Conservation (phyloP, 2,797 vertebrate genomes). For the Pelobates cultripes region DNA sequence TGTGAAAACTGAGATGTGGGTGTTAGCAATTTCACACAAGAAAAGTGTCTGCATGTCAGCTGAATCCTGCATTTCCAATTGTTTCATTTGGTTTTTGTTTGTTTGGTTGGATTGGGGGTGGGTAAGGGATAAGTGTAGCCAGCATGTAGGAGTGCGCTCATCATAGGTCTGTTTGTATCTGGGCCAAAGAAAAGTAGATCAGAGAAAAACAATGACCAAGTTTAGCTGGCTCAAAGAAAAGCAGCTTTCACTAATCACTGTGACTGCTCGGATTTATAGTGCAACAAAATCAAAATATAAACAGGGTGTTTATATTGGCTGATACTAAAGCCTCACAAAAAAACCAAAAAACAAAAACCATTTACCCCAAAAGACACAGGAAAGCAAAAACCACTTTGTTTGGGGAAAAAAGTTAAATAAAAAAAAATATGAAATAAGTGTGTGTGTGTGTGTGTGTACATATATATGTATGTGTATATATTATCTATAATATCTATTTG, state of each 20-base stretch:
- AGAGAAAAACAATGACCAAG: constrained; percentile 35
- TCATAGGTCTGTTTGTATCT: constrained; percentile 30
- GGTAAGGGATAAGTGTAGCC: neutral
- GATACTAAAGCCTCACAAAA: neutral
- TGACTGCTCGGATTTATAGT: constrained; percentile 26
- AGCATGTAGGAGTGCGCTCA: neutral
- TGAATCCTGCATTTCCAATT: neutral
- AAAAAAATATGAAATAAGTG: too few species aligned
- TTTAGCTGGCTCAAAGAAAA: constrained; percentile 49
- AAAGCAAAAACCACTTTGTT: neutral
- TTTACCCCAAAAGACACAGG: neutral
- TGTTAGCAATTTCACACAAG: neutral
- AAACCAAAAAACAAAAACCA: neutral
- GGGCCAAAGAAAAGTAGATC: constrained; percentile 45
- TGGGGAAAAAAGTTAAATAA: too few species aligned
- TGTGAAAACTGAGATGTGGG: neutral
- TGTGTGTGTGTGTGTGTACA: too few species aligned
- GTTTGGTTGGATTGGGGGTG: neutral
- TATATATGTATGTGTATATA: neutral
- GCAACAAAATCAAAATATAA: constrained; percentile 32
- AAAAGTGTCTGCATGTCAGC: neutral
- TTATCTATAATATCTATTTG: too few species aligned
- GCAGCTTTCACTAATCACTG: constrained; percentile 51
- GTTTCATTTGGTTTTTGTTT: neutral
- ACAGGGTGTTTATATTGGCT: constrained; percentile 28